These are phyloP conservation scores for Psittacula echo DNA, from an alignment of 2,797 vertebrate species.

Conservation along the genomic window DNA sequence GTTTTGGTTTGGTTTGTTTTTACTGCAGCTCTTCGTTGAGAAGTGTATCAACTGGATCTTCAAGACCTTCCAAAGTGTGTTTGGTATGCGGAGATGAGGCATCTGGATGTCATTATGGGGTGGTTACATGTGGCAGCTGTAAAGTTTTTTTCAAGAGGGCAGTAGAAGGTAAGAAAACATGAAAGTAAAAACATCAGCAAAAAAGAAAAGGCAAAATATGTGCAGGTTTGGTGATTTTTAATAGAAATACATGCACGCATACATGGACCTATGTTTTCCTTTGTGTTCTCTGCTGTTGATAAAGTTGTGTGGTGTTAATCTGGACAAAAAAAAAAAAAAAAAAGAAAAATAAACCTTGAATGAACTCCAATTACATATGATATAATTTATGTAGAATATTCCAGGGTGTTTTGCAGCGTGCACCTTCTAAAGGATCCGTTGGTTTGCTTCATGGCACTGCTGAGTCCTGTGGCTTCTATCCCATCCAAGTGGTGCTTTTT, in stretches of 20 bases:
- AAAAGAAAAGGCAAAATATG: background rate
- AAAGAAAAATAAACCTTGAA: background rate
- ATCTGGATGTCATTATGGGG: constrained; percentile 98
- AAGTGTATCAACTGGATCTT: constrained; percentile 89
- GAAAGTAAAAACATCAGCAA: background rate
- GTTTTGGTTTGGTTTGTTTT: background rate
- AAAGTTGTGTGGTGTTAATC: background rate
- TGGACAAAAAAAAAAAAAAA: background rate
- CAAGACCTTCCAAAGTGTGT: constrained; percentile 96
- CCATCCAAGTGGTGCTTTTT: background rate
- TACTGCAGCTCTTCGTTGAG: constrained; percentile 89
- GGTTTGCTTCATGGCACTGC: background rate
- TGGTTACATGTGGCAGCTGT: constrained; percentile 98
- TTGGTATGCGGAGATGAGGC: constrained; percentile 98
- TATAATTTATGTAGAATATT: background rate
- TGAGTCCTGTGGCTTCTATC: background rate
- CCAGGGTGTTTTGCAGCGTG: background rate
- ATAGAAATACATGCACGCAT: rapidly evolving
- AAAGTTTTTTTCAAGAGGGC: constrained; percentile 99
- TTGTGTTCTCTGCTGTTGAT: background rate
- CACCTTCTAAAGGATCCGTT: background rate
- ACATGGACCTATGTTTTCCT: background rate
- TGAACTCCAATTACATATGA: background rate
- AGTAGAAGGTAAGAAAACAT: constrained; percentile 91
- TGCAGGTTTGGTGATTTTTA: rapidly evolving